phyloP scores from a whole-genome alignment of 1,140 invertebrate species.

The Drosophila saltans region DNA sequence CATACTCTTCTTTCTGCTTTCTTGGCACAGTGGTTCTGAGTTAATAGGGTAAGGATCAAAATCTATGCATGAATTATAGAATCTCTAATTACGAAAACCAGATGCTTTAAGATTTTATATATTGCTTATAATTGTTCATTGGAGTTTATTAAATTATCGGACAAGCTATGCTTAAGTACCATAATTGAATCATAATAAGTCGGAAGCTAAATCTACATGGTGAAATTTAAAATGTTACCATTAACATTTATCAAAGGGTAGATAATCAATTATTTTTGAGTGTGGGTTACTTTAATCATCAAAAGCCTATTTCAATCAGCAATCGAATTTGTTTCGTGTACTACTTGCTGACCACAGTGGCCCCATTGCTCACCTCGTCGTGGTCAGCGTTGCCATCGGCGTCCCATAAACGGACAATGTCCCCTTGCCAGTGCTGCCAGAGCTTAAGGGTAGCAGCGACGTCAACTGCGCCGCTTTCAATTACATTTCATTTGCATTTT shows the following conservation, averaged over 20 bases:
- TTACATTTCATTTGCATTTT: slow-evolving; percentile 81
- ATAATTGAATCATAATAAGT: too few species aligned
- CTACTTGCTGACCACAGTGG: slow-evolving; percentile 41
- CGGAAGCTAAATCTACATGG: too few species aligned
- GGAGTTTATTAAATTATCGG: too few species aligned
- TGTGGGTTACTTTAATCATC: too few species aligned
- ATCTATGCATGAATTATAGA: background rate
- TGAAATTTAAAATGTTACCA: too few species aligned
- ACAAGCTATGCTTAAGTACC: too few species aligned
- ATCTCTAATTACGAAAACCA: background rate
- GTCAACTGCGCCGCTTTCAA: slow-evolving; percentile 68
- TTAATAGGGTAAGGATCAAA: slow-evolving; percentile 1
- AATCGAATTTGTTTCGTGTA: background rate
- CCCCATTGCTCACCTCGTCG: background rate
- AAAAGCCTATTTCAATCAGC: background rate
- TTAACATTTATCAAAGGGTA: too few species aligned
- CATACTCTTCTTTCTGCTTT: slow-evolving; percentile 54
- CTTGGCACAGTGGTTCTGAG: slow-evolving; percentile 57
- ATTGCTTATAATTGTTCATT: too few species aligned
- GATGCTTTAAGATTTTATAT: background rate
- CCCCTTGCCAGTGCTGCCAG: slow-evolving; percentile 54
- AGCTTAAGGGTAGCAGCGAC: slow-evolving; percentile 74
- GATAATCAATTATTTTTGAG: too few species aligned
- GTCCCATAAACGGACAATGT: slow-evolving; percentile 80
- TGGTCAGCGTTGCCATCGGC: slow-evolving; percentile 25